Evolutionary conservation across 2,113 vertebrate genomes (phyloP).

Genomic region (Melanotaenia duboulayi): DNA sequence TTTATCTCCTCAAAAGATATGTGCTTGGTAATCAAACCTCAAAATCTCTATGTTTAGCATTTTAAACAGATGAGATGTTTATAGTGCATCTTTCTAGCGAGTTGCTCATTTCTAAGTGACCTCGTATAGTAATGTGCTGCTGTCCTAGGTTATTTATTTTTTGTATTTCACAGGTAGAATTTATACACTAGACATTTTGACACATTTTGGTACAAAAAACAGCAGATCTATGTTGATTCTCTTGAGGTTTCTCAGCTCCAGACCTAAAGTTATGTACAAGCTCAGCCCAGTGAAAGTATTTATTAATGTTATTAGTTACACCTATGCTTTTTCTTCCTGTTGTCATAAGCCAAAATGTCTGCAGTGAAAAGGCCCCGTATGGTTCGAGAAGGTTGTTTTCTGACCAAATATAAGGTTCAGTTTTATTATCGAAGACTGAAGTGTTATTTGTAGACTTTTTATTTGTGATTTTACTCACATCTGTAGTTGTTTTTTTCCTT

Average conservation of each 20-base stretch:
- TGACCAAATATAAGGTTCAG: not conserved
- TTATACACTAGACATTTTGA: no score
- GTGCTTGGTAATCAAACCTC: no score
- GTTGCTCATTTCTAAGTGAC: not conserved
- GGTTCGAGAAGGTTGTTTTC: not conserved
- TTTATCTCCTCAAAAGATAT: no score
- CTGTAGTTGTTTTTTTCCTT: not conserved
- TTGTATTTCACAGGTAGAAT: no score
- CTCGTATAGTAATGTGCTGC: not conserved
- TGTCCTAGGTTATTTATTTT: not conserved
- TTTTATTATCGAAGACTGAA: not conserved
- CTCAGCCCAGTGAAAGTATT: not conserved
- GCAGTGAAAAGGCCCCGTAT: conserved; percentile 4
- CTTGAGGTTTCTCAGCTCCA: not conserved
- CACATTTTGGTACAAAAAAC: no score
- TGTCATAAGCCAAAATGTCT: conserved; percentile 1
- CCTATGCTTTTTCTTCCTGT: conserved; percentile 12
- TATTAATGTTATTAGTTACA: not conserved
- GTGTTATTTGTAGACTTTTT: not conserved
- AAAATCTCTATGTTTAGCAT: no score
- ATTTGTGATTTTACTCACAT: not conserved
- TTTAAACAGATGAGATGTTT: no score
- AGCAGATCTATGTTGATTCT: not conserved
- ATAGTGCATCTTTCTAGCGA: no score
- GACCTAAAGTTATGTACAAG: not conserved